Percentiles rank a stretch among this genome's conserved stretches.
Evolutionary conservation across 1,140 invertebrate species (phyloP).

Genomic region (Piezodorus guildinii): DNA sequence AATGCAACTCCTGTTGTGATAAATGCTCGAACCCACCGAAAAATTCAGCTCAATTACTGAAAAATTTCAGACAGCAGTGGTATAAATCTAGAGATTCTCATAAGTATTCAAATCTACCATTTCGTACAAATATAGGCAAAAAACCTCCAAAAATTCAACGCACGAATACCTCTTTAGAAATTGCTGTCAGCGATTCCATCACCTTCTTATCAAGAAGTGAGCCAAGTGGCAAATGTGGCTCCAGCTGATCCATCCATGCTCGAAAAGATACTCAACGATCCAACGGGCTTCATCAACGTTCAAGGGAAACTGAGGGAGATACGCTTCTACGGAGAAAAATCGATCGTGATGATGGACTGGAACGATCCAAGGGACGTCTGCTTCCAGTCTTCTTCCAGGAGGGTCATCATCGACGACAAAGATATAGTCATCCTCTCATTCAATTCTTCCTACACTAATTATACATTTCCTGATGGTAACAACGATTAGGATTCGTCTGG

Average conservation of each 20-base stretch:
- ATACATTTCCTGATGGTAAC: conserved; percentile 36
- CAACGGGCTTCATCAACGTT: conserved; percentile 66
- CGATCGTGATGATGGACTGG: conserved; percentile 69
- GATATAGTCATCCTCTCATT: conserved; percentile 53
- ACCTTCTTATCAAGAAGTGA: too few relatives aligned
- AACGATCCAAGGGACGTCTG: conserved; percentile 75
- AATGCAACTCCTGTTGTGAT: too few relatives aligned
- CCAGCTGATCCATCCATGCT: conserved; percentile 43
- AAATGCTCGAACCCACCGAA: too few relatives aligned
- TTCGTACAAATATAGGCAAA: too few relatives aligned
- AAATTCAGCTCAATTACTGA: too few relatives aligned
- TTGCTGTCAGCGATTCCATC: too few relatives aligned
- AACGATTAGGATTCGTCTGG: conserved; percentile 70
- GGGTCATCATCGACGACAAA: conserved; percentile 59
- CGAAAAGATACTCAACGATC: conserved; percentile 50
- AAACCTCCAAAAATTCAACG: too few relatives aligned
- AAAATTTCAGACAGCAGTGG: too few relatives aligned
- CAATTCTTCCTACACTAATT: conserved; percentile 44
- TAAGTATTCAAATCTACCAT: too few relatives aligned
- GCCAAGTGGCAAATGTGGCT: conserved; percentile 25
- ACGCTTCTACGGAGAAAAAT: conserved; percentile 71
- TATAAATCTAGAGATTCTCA: too few relatives aligned
- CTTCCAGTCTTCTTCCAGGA: conserved; percentile 57
- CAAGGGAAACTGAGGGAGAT: conserved; percentile 72
- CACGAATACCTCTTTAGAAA: too few relatives aligned